Evolutionary conservation across 1,140 invertebrate genomes (phyloP).

Genomic region (Camponotus floridanus): DNA sequence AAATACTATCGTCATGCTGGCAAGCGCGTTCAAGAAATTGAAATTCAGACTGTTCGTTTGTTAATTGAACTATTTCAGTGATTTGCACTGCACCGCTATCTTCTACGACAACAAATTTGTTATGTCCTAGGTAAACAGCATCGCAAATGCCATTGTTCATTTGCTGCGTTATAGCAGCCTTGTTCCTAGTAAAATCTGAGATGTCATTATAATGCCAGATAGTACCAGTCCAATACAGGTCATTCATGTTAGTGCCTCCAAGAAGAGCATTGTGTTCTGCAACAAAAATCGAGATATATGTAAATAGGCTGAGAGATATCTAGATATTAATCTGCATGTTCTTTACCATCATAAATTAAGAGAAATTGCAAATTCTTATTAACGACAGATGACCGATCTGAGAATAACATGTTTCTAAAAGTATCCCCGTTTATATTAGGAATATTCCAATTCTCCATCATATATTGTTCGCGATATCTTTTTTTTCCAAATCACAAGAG

Average conservation of each 20-base stretch:
- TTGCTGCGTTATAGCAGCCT: slow-evolving; percentile 62
- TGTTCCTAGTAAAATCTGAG: slow-evolving; percentile 70
- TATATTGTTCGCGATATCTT: not conserved
- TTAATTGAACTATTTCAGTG: slow-evolving; percentile 64
- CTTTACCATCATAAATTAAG: slow-evolving; percentile 79
- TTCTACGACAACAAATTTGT: slow-evolving; percentile 81
- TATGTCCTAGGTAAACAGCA: slow-evolving; percentile 70
- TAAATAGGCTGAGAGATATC: not conserved
- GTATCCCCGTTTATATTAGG: slow-evolving; percentile 78
- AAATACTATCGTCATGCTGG: slow-evolving; percentile 79
- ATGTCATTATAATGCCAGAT: slow-evolving; percentile 79
- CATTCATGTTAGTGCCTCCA: slow-evolving; percentile 81
- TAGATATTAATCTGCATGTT: not conserved
- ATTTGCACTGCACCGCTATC: slow-evolving; percentile 82
- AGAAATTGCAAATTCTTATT: slow-evolving; percentile 81
- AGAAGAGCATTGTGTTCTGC: slow-evolving; percentile 81
- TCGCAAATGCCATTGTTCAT: slow-evolving; percentile 78
- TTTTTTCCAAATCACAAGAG: not conserved
- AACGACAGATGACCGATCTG: slow-evolving; percentile 62
- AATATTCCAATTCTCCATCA: slow-evolving; percentile 52
- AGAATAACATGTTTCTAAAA: slow-evolving; percentile 78
- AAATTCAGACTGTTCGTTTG: slow-evolving; percentile 66
- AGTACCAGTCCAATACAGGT: slow-evolving; percentile 82
- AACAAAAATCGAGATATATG: slow-evolving; percentile 51
- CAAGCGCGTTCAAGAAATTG: slow-evolving; percentile 73